These are phyloP conservation scores for Champsocephalus esox DNA, from an alignment of 2,797 vertebrate genomes.

Conservation along the genomic window DNA sequence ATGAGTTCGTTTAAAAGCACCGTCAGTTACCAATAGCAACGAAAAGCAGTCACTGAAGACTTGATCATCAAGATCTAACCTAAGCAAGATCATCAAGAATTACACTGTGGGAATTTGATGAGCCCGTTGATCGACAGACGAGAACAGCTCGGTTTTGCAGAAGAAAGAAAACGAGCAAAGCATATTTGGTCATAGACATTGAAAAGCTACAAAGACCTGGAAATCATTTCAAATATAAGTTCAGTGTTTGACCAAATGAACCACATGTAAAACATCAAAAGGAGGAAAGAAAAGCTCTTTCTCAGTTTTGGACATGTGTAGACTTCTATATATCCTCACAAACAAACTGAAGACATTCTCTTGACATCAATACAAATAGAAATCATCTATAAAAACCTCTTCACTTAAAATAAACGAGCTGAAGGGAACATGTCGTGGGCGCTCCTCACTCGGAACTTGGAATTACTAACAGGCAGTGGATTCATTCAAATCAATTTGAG, in stretches of 20 bases:
- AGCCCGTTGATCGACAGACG: background rate
- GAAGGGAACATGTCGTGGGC: slow-evolving; percentile 3
- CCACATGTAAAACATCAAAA: slow-evolving; percentile 24
- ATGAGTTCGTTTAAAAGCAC: background rate
- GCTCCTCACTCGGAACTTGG: background rate
- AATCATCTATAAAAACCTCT: background rate
- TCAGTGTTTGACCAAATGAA: slow-evolving; percentile 22
- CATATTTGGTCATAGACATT: slow-evolving; percentile 51
- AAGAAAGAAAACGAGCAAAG: slow-evolving; percentile 38
- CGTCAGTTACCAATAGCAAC: slow-evolving; percentile 5
- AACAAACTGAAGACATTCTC: slow-evolving; percentile 13
- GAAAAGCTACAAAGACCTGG: slow-evolving; percentile 45
- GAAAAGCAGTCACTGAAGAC: slow-evolving; percentile 1
- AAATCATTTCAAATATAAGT: slow-evolving; percentile 42
- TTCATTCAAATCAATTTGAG: background rate
- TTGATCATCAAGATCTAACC: too few species aligned
- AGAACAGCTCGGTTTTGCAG: slow-evolving; percentile 22
- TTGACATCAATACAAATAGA: background rate
- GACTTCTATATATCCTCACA: background rate
- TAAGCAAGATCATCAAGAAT: too few species aligned
- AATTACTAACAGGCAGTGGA: slow-evolving; percentile 15
- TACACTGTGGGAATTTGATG: slow-evolving; percentile 6
- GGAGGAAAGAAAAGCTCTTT: background rate
- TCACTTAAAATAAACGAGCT: background rate
- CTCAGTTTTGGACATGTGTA: background rate